Conservation (phyloP, 1,140 invertebrate genomes). For the Calliopsis andreniformis region DNA sequence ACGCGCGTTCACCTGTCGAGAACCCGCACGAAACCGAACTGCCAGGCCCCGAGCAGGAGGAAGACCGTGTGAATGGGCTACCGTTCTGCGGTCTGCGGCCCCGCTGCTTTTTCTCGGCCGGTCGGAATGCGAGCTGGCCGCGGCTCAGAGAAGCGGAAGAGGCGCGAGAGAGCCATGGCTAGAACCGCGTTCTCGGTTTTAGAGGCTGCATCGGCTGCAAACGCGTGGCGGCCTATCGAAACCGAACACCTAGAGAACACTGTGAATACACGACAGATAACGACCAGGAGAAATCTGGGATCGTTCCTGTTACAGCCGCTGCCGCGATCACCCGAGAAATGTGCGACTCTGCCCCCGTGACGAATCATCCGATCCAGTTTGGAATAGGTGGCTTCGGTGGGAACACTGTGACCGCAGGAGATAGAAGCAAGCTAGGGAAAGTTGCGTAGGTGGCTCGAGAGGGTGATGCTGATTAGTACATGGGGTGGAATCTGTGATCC, state of each 20-base stretch:
- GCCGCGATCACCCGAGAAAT: slow-evolving; percentile 68
- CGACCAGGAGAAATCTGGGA: slow-evolving; percentile 55
- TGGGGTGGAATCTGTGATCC: too few relatives aligned
- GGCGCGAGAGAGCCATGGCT: not conserved
- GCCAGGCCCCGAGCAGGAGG: slow-evolving; percentile 24
- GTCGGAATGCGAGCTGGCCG: slow-evolving; percentile 68
- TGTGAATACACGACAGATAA: slow-evolving; percentile 55
- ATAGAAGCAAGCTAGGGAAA: not conserved
- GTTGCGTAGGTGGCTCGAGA: not conserved
- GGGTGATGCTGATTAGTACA: too few relatives aligned
- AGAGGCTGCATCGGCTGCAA: not conserved
- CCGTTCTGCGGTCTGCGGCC: slow-evolving; percentile 72
- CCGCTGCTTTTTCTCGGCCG: slow-evolving; percentile 68
- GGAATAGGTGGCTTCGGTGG: slow-evolving; percentile 31
- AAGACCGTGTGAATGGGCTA: slow-evolving; percentile 76
- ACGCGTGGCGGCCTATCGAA: slow-evolving; percentile 40
- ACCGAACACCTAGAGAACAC: slow-evolving; percentile 59
- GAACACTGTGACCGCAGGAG: slow-evolving; percentile 31
- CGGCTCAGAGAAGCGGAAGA: slow-evolving; percentile 37
- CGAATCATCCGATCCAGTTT: slow-evolving; percentile 51
- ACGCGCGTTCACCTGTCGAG: slow-evolving; percentile 41
- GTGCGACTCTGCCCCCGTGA: slow-evolving; percentile 53
- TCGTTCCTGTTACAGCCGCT: slow-evolving; percentile 69
- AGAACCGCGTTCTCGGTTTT: not conserved
- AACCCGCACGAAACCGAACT: slow-evolving; percentile 43